These are phyloP conservation scores for Biston betularia DNA, from an alignment of 2,888 invertebrate genomes.

Conservation along the genomic window DNA sequence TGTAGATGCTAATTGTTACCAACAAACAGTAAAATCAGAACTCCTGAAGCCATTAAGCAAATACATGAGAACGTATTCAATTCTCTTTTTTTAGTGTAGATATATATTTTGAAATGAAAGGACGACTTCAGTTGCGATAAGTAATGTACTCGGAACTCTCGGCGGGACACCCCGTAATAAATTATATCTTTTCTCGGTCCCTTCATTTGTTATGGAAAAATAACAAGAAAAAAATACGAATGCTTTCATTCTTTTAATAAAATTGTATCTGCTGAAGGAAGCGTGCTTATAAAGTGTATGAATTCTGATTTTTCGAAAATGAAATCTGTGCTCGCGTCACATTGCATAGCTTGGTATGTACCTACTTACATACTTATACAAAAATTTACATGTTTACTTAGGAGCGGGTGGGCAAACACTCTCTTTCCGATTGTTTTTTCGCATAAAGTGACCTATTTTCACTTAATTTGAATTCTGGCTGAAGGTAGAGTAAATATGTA, in stretches of 20 bases:
- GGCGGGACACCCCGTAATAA: slow-evolving; percentile 55
- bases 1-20: slow-evolving; percentile 14
- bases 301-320: slow-evolving; percentile 21
- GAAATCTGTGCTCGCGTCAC: neutral
- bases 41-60: slow-evolving; percentile 13
- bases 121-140: slow-evolving; percentile 44
- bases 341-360: neutral
- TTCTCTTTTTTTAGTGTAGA: slow-evolving; percentile 38
- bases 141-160: slow-evolving; percentile 52
- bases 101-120: slow-evolving; percentile 40
- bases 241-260: slow-evolving; percentile 9
- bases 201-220: slow-evolving; percentile 57
- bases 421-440: slow-evolving; percentile 38
- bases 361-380: slow-evolving; percentile 5
- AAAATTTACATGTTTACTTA: slow-evolving; percentile 43
- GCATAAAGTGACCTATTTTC: slow-evolving; percentile 36
- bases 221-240: slow-evolving; percentile 30
- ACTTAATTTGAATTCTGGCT: slow-evolving; percentile 26
- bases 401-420: slow-evolving; percentile 40
- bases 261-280: slow-evolving; percentile 7
- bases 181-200: slow-evolving; percentile 57
- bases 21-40: slow-evolving; percentile 20
- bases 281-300: slow-evolving; percentile 10
- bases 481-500: slow-evolving; percentile 22
- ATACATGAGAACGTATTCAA: slow-evolving; percentile 32